Evolutionary conservation across 1,140 invertebrate genomes (phyloP).

Genomic region (Aleiodes sp.): DNA sequence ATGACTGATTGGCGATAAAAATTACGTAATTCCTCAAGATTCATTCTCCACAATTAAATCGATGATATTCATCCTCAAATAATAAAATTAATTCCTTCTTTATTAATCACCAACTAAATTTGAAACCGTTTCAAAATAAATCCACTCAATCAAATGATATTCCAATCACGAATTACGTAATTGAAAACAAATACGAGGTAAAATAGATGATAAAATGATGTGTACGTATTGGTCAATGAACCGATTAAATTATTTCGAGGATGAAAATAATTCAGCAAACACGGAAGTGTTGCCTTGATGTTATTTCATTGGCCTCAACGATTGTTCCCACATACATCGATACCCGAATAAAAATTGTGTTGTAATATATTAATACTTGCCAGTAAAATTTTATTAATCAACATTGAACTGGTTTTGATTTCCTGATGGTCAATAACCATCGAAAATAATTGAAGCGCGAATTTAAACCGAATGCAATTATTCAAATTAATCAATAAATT

Average conservation of each 20-base stretch:
- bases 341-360: neutral
- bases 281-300: neutral
- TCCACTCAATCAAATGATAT: neutral
- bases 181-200: neutral
- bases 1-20: too few species aligned
- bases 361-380: slow-evolving; percentile 22
- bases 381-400: slow-evolving; percentile 22
- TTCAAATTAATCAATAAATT: too few species aligned
- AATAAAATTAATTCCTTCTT: neutral
- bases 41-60: too few species aligned
- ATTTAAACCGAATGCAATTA: too few species aligned
- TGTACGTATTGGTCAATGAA: too few species aligned
- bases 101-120: neutral
- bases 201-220: neutral
- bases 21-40: too few species aligned
- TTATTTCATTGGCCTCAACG: neutral
- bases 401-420: slow-evolving; percentile 5
- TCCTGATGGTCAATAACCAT: neutral
- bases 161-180: neutral
- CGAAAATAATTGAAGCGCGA: too few species aligned
- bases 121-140: neutral
- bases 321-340: neutral
- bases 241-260: neutral
- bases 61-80: too few species aligned
- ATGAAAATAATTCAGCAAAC: slow-evolving; percentile 2